A percentile compares a stretch with the other conserved stretches of the same genome.
Conservation (phyloP, 2,888 invertebrate species). For the Euphydryas editha region DNA sequence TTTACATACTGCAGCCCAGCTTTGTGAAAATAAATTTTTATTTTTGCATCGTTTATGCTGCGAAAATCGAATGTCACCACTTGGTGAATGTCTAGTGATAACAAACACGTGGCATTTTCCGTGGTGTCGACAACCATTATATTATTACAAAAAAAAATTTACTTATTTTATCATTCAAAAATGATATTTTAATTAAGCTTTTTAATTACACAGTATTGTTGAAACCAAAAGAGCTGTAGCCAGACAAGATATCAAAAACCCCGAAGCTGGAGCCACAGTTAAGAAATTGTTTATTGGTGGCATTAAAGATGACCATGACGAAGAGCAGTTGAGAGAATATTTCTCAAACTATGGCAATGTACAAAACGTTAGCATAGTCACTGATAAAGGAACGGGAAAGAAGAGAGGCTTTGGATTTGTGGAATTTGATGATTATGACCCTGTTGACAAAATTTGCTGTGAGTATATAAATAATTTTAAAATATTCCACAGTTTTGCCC, state of each 20-base stretch:
- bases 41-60: conserved; percentile 78
- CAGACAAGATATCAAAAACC: conserved; percentile 94
- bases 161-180: neutral
- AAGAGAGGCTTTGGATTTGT: conserved; percentile 98
- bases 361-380: conserved; percentile 93
- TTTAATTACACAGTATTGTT: conserved; percentile 85
- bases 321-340: conserved; percentile 93
- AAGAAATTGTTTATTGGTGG: conserved; percentile 98
- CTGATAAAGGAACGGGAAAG: conserved; percentile 96
- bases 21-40: conserved; percentile 63
- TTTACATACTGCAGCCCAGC: conserved; percentile 68
- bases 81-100: conserved; percentile 74
- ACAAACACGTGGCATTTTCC: conserved; percentile 75
- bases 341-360: conserved; percentile 93
- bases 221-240: conserved; percentile 99
- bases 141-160: neutral
- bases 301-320: conserved; percentile 96
- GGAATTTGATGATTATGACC: conserved; percentile 98
- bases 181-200: neutral
- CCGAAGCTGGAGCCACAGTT: conserved; percentile 96
- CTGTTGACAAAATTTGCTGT: conserved; percentile 98
- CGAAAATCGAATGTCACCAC: conserved; percentile 66
- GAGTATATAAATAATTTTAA: conserved; percentile 74
- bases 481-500: conserved; percentile 76
- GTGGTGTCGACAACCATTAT: conserved; percentile 70